Evolutionary conservation across 2,113 vertebrate genomes (phyloP).

Genomic region (Toxostoma redivivum): DNA sequence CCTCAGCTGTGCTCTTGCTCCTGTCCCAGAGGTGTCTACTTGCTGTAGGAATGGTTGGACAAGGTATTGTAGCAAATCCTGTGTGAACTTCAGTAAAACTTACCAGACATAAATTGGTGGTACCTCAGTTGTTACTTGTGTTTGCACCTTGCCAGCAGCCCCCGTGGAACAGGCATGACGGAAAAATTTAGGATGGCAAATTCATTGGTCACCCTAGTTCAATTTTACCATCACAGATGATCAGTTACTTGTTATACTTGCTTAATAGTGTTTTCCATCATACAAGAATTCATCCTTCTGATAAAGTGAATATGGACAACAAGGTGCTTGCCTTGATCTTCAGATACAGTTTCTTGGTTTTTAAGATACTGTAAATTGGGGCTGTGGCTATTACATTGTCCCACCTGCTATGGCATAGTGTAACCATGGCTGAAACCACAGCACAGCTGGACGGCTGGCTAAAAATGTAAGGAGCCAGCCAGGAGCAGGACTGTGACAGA

Average conservation of each 20-base stretch:
- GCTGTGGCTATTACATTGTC: background rate
- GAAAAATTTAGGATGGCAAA: background rate
- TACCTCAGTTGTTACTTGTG: background rate
- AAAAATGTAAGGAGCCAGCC: background rate
- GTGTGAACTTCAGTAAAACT: background rate
- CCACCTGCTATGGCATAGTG: background rate
- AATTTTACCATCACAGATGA: accelerated
- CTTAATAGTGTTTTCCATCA: background rate
- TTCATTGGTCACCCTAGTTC: background rate
- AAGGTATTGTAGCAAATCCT: background rate
- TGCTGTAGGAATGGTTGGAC: background rate
- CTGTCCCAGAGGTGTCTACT: background rate
- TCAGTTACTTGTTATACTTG: background rate
- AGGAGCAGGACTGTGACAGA: background rate
- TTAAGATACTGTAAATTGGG: background rate
- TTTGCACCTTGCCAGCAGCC: background rate
- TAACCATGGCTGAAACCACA: background rate
- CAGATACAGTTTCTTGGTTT: background rate
- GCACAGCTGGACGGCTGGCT: background rate
- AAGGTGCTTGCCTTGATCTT: background rate
- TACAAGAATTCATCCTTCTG: background rate
- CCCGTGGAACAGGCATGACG: background rate
- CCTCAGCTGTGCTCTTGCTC: background rate
- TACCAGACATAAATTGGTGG: accelerated
- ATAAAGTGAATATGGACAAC: background rate